These are phyloP conservation scores for Trissolcus basalis DNA, from an alignment of 1,140 invertebrate genomes.

Conservation along the genomic window DNA sequence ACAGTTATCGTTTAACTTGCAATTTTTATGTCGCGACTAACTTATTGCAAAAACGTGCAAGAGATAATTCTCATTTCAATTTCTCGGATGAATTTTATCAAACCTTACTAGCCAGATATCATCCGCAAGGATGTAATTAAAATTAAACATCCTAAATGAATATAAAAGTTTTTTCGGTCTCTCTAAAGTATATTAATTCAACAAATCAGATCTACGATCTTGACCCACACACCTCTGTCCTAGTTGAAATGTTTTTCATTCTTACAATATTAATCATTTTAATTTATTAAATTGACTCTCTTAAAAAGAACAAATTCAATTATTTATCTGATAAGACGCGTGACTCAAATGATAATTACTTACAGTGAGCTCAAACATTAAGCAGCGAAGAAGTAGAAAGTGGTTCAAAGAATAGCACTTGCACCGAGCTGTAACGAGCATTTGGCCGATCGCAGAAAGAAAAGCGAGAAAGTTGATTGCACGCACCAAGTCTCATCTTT, in stretches of 20 bases:
- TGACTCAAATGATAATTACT: neutral
- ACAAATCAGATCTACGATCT: too few relatives aligned
- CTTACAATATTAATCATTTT: too few relatives aligned
- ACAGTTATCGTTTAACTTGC: constrained; percentile 17
- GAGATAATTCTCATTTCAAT: constrained; percentile 35
- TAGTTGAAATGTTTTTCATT: too few relatives aligned
- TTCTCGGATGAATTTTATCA: constrained; percentile 11
- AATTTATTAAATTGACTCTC: too few relatives aligned
- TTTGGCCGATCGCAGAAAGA: constrained; percentile 22
- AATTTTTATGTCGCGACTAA: constrained; percentile 13
- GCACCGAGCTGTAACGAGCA: constrained; percentile 9
- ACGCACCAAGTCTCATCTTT: constrained; percentile 24
- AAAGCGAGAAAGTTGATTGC: constrained; percentile 36
- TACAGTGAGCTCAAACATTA: constrained; percentile 8
- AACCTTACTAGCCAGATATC: constrained; percentile 28
- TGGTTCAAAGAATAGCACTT: constrained; percentile 10
- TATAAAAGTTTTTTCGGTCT: too few relatives aligned
- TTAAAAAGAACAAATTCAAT: too few relatives aligned
- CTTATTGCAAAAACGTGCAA: constrained; percentile 35
- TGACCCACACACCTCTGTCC: too few relatives aligned
- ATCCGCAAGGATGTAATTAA: constrained; percentile 25
- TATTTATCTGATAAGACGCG: too few relatives aligned
- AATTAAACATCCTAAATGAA: neutral
- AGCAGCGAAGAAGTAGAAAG: constrained; percentile 27
- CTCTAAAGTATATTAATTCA: too few relatives aligned